Base-by-base conservation (phyloP, 2,113 vertebrate genomes). In the Melanocharis versteri region DNA sequence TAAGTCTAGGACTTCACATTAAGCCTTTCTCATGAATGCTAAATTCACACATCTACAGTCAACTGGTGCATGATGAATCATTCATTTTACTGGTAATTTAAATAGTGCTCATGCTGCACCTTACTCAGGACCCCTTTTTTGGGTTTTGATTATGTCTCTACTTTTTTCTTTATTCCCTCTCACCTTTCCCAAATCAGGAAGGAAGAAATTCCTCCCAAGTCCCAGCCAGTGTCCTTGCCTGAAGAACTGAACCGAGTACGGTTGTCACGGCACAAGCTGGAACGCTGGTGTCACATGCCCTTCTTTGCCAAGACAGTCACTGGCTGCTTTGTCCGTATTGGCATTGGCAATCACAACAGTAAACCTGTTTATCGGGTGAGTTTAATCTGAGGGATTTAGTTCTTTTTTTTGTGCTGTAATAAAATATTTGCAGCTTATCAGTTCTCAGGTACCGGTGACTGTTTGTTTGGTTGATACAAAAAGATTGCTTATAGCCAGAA, bases 201-300 rank as follows among this genome's bases (percentile, higher is more conserved):
- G 95, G 99, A 99, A 96, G 99, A 99, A 80, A 98, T 99, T 56
- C 99, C 99, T n/a, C 99, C 99, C 1, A 99, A 99, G 96, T 99
- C 99, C 15, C 99, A 99, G 80, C 99, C 99, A 0, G 99, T 99
- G 48, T 99, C 99, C 7, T 97, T 99, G 42, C 99, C 99, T 4
- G 99, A 99, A 61, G 99, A 99, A 30, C 98, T 99, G 85, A 99
- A 99, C 96, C 96, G 99, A 66, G 97, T 99, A n/a, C 98, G 99
- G 9, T 97, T 99, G 93, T 99, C 99, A 1, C 98, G 99, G 79
- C 99, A 99, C 97, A 99, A 99, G 94, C 97, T 99, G 93, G 99
- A 99, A 50, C 99, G 99, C 58, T 99, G 99, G 99, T 99, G 99
- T 97, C 99, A 99, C 93, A 99, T 99, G 99, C 99, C 99, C 54